These are phyloP conservation scores for Deroplatys truncata DNA, from an alignment of 2,888 invertebrate species.

Conservation along the genomic window DNA sequence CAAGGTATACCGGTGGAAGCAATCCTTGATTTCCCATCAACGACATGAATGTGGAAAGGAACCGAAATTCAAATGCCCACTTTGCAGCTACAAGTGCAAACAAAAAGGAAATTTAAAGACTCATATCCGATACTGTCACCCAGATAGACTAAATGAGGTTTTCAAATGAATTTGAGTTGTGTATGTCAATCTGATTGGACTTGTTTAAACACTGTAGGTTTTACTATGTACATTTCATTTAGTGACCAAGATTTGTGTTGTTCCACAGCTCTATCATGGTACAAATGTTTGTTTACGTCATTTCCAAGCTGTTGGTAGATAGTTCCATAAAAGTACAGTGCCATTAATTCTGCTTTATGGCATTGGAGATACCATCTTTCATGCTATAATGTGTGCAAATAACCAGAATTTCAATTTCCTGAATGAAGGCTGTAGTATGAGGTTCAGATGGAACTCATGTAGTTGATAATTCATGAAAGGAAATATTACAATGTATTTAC, in stretches of 20 bases:
- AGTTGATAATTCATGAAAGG: too few species aligned
- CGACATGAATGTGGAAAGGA: slow-evolving; percentile 32
- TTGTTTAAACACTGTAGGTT: too few species aligned
- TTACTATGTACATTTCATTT: not conserved
- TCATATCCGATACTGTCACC: slow-evolving; percentile 31
- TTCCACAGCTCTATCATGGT: not conserved
- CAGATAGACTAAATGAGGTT: not conserved
- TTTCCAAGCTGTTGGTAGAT: not conserved
- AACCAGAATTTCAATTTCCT: too few species aligned
- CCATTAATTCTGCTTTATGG: too few species aligned
- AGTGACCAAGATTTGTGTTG: not conserved
- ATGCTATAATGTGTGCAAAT: too few species aligned
- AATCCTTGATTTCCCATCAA: slow-evolving; percentile 32
- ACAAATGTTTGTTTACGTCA: not conserved
- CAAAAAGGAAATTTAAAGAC: slow-evolving; percentile 28
- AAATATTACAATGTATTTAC: too few species aligned
- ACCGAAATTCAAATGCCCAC: slow-evolving; percentile 33
- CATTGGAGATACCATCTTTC: too few species aligned
- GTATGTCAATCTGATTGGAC: not conserved
- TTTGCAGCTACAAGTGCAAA: slow-evolving; percentile 36
- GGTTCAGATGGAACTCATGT: too few species aligned
- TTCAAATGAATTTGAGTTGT: not conserved
- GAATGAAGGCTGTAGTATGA: too few species aligned
- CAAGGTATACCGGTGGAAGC: slow-evolving; percentile 34
- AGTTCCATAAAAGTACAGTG: not conserved